These are phyloP conservation scores for Bombus cullumanus DNA, from an alignment of 1,140 invertebrate genomes.

Conservation along the genomic window DNA sequence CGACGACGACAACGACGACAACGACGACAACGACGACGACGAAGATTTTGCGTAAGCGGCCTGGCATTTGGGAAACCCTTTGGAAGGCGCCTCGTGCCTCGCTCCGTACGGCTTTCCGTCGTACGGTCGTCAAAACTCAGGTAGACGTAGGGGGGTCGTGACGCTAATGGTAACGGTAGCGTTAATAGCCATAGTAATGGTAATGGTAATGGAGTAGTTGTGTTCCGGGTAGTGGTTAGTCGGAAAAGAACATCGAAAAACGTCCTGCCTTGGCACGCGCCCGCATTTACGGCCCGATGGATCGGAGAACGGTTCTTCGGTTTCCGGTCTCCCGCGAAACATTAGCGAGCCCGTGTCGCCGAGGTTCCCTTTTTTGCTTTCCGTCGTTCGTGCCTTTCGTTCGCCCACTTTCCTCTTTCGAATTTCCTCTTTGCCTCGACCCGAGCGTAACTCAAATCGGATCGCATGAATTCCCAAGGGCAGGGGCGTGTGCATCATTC, in stretches of 20 bases:
- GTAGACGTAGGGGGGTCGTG: constrained; percentile 10
- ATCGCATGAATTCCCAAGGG: not conserved
- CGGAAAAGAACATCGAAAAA: constrained; percentile 41
- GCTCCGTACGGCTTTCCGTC: not conserved
- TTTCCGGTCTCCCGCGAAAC: constrained; percentile 73
- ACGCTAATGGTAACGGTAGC: constrained; percentile 54
- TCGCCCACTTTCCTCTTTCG: not conserved
- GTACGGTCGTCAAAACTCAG: not conserved
- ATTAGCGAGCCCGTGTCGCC: not conserved
- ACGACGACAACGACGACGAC: too few relatives aligned
- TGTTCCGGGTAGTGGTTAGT: constrained; percentile 67
- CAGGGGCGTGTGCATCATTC: not conserved
- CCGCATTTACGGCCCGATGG: constrained; percentile 68
- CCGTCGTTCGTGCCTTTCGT: not conserved
- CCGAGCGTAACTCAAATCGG: not conserved
- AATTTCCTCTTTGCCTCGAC: not conserved
- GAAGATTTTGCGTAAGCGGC: fast-evolving
- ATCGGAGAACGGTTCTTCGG: constrained; percentile 58
- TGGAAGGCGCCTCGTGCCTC: too few relatives aligned
- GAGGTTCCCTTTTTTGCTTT: not conserved
- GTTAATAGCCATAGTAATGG: constrained; percentile 48
- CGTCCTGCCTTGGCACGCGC: constrained; percentile 65
- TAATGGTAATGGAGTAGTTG: constrained; percentile 78
- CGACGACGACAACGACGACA: not conserved
- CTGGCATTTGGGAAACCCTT: too few relatives aligned